Percentiles rank a stretch among this genome's conserved stretches.
Conservation (phyloP, 2,888 invertebrate genomes). For the Pristionchus arcanus region DNA sequence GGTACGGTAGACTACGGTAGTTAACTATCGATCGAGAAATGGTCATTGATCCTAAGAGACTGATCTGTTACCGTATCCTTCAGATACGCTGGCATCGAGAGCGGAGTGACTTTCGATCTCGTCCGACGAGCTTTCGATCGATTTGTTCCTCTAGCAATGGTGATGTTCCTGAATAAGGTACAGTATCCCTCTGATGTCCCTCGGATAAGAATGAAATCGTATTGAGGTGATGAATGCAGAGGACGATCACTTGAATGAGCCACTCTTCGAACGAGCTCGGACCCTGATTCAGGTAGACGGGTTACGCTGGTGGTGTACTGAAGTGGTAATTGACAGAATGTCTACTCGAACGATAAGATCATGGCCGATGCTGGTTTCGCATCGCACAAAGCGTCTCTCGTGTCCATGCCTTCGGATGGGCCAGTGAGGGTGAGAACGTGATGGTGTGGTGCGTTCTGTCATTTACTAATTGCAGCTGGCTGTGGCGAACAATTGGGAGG, state of each 20-base stretch:
- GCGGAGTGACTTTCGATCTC: slow-evolving; percentile 37
- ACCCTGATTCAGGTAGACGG: slow-evolving; percentile 49
- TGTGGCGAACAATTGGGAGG: not conserved
- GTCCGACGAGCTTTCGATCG: slow-evolving; percentile 54
- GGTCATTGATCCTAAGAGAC: not conserved
- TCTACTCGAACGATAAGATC: slow-evolving; percentile 53
- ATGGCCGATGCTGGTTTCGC: slow-evolving; percentile 31
- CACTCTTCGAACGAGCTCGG: slow-evolving; percentile 51
- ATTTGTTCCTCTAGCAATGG: slow-evolving; percentile 53
- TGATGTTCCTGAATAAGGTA: slow-evolving; percentile 49
- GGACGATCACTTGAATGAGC: slow-evolving; percentile 49
- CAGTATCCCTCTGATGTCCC: not conserved
- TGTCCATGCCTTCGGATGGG: slow-evolving; percentile 25
- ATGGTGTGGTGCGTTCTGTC: not conserved
- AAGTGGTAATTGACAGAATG: slow-evolving; percentile 6
- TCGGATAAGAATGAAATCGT: not conserved
- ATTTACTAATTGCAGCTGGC: slow-evolving; percentile 27
- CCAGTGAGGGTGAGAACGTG: not conserved
- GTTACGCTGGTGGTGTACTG: not conserved
- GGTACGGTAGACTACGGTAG: slow-evolving; percentile 1
- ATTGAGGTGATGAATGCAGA: slow-evolving; percentile 25
- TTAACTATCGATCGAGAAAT: not conserved
- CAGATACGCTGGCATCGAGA: slow-evolving; percentile 54
- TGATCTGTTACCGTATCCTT: not conserved
- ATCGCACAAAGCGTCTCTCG: slow-evolving; percentile 36